Evolutionary conservation across 2,888 invertebrate species (phyloP).

Genomic region (Petrophora chlorosata): DNA sequence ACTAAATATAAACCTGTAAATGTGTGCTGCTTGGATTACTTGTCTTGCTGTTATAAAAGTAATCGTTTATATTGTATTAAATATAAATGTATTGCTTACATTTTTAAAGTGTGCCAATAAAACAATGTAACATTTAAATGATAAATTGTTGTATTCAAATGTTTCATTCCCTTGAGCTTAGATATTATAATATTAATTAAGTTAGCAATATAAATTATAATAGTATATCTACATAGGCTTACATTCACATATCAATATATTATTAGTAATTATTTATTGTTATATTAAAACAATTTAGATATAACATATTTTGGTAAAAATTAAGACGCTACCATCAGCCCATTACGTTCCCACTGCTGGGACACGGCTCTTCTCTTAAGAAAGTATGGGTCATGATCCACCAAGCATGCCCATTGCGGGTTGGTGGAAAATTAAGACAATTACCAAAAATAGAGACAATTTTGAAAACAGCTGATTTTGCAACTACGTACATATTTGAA

Average conservation of each 20-base stretch:
- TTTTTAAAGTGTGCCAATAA: conserved; percentile 15
- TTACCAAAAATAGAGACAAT: too few relatives aligned
- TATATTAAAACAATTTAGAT: too few relatives aligned
- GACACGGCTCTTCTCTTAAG: too few relatives aligned
- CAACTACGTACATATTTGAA: not conserved
- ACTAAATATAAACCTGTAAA: not conserved
- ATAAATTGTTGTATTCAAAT: conserved; percentile 15
- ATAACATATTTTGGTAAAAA: too few relatives aligned
- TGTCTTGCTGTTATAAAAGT: not conserved
- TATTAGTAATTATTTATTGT: conserved; percentile 14
- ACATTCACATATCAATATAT: conserved; percentile 21
- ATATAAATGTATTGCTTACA: conserved; percentile 14
- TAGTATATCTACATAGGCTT: not conserved
- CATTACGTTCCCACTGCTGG: too few relatives aligned
- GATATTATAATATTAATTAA: conserved; percentile 3
- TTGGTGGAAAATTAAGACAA: too few relatives aligned
- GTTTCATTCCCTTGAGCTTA: conserved; percentile 25
- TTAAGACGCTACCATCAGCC: too few relatives aligned
- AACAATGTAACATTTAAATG: conserved; percentile 10
- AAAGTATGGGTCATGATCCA: too few relatives aligned
- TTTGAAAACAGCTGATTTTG: not conserved
- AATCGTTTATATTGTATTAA: conserved; percentile 15
- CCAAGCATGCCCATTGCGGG: too few relatives aligned
- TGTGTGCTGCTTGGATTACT: conserved; percentile 1
- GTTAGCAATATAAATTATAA: not conserved